Conservation (phyloP, 1,140 invertebrate genomes). For the Probaryconus sp. region DNA sequence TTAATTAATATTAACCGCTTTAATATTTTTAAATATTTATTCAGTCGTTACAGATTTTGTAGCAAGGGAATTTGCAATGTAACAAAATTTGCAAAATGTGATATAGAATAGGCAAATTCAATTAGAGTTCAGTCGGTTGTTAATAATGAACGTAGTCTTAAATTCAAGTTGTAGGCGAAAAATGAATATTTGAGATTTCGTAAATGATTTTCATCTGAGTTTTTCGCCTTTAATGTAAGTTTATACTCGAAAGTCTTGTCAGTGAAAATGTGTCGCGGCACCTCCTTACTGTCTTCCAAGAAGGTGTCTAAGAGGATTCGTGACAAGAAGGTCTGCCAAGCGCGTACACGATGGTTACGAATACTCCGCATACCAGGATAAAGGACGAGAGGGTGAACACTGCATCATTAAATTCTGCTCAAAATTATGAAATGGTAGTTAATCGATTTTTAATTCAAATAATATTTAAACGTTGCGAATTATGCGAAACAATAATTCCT, state of each 20-base stretch:
- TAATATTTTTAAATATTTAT: too few relatives aligned
- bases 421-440: slow-evolving; percentile 36
- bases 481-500: too few relatives aligned
- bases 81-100: too few relatives aligned
- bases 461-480: too few relatives aligned
- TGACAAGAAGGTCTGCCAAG: slow-evolving; percentile 61
- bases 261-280: slow-evolving; percentile 32
- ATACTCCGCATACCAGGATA: slow-evolving; percentile 64
- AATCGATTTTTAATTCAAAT: slow-evolving; percentile 32
- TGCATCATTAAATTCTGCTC: slow-evolving; percentile 66
- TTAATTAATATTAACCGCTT: too few relatives aligned
- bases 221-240: slow-evolving; percentile 18
- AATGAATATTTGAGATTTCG: too few relatives aligned
- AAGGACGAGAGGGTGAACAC: slow-evolving; percentile 67
- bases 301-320: slow-evolving; percentile 50
- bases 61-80: too few relatives aligned
- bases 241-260: slow-evolving; percentile 20
- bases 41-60: too few relatives aligned
- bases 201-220: slow-evolving; percentile 21
- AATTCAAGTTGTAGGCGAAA: too few relatives aligned
- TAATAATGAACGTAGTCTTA: too few relatives aligned
- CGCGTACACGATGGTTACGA: slow-evolving; percentile 64
- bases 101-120: too few relatives aligned
- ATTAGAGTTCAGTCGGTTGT: too few relatives aligned
- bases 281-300: slow-evolving; percentile 35